Evolutionary conservation across 2,888 invertebrate genomes (phyloP), one percentile per base, ranked within the genome.

Genomic region (Scaptomyza caliginosa): DNA sequence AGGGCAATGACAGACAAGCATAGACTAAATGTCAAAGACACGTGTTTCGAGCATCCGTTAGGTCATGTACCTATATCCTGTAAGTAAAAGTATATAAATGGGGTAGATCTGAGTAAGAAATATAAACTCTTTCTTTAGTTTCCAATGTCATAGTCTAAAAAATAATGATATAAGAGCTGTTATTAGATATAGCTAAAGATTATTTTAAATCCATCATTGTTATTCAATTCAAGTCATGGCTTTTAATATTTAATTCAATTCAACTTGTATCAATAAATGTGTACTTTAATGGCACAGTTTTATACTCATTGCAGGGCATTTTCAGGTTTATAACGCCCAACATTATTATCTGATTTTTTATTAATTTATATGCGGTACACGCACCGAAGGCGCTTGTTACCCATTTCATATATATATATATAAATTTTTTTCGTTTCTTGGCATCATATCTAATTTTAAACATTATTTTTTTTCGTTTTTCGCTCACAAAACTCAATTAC

Each of bases 401-500:
- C 42, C 34, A 64, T 26, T 28, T n/a, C 4, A 11, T 19, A 36
- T 11, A 38, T 19, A n/a, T n/a, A n/a, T n/a, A n/a, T n/a, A n/a
- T n/a, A n/a, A n/a, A n/a, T 54, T 39, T 43, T 51, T 39, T 54
- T 28, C 10, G 24, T 24, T 21, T 51, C 59, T 50, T n/a, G 19
- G 4, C 30, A 46, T 66, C 66, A 70, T 34, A 7, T 81, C 78
- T 70, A 80, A 85, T 85, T 86, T 84, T 70, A 51, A 69, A 70
- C 62, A 84, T 68, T 77, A 34, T 26, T 59, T 62, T 67, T 81
- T 57, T 26, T 62, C n/a, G n/a, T n/a, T n/a, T n/a, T n/a, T n/a
- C n/a, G n/a, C 30, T 2, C 2, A 0, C 17, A 38, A 85, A 81
- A 87, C 80, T 82, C 82, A 81, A 87, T 81, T 81, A 87, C 64